phyloP scores from a whole-genome alignment of 2,888 invertebrate genomes.

The Epinotia bilunana region DNA sequence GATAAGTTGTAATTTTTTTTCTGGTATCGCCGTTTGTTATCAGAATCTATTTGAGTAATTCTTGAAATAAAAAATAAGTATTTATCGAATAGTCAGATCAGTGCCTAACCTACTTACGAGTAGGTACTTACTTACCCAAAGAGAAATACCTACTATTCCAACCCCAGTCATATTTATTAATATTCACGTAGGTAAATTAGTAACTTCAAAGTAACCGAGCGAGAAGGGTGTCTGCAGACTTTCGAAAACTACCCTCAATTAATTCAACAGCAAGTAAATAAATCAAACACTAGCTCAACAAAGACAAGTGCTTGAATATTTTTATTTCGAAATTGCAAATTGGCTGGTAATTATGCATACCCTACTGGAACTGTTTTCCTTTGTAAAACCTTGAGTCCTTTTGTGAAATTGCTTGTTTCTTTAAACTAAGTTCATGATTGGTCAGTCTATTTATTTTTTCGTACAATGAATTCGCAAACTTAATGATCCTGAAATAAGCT shows the following conservation, averaged over 20 bases:
- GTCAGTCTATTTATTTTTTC: too few species aligned
- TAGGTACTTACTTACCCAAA: not conserved
- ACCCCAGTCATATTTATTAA: constrained; percentile 44
- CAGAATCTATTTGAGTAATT: too few species aligned
- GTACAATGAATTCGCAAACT: too few species aligned
- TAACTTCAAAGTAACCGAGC: constrained; percentile 37
- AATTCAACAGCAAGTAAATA: constrained; percentile 48
- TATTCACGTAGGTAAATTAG: constrained; percentile 30
- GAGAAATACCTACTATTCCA: constrained; percentile 10
- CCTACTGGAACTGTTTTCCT: constrained; percentile 54
- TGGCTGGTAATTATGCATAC: constrained; percentile 77
- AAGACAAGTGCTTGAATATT: constrained; percentile 62
- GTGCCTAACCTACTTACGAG: not conserved
- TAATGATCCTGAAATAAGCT: not conserved
- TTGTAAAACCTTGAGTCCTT: constrained; percentile 52
- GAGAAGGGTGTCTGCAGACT: constrained; percentile 30
- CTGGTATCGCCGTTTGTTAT: not conserved
- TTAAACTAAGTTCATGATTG: not conserved
- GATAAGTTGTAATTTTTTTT: not conserved
- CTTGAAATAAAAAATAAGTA: too few species aligned
- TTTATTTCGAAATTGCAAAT: constrained; percentile 74
- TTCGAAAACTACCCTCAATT: constrained; percentile 44
- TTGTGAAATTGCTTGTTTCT: not conserved
- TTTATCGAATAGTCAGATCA: constrained; percentile 3
- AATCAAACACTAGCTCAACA: constrained; percentile 60